Conservation (phyloP, 1,140 invertebrate species). For the Nomia melanderi region DNA sequence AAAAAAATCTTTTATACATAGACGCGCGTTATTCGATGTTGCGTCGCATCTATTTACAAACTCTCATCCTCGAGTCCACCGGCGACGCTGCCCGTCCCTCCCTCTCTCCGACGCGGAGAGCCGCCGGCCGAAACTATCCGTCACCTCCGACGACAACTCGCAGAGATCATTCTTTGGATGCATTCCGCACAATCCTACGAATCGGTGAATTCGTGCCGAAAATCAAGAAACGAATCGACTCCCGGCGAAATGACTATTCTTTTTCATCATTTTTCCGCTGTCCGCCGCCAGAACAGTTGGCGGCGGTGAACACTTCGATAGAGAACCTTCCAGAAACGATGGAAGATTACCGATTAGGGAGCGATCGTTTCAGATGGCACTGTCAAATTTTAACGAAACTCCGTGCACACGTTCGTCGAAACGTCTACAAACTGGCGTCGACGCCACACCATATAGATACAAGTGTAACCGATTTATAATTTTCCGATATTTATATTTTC, state of each 20-base stretch:
- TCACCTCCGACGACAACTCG: slow-evolving; percentile 56
- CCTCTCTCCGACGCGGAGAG: too few relatives aligned
- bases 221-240: slow-evolving; percentile 35
- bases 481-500: too few relatives aligned
- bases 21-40: slow-evolving; percentile 30
- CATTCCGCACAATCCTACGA: slow-evolving; percentile 60
- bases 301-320: slow-evolving; percentile 73
- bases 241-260: slow-evolving; percentile 57
- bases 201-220: slow-evolving; percentile 53
- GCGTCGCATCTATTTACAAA: slow-evolving; percentile 49
- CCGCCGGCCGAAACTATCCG: slow-evolving; percentile 28
- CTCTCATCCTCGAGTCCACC: slow-evolving; percentile 36
- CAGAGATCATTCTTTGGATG: slow-evolving; percentile 64
- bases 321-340: slow-evolving; percentile 59
- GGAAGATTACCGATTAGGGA: slow-evolving; percentile 49
- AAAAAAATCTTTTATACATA: slow-evolving; percentile 56
- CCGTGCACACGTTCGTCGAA: too few relatives aligned
- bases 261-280: too few relatives aligned
- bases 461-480: background rate
- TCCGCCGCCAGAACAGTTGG: slow-evolving; percentile 61
- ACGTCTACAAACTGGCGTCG: too few relatives aligned
- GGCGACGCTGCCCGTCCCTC: background rate
- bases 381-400: background rate
- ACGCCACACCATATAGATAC: too few relatives aligned
- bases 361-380: background rate